These are phyloP conservation scores for Pachycephala philippinensis DNA, from an alignment of 2,113 vertebrate species.

Conservation along the genomic window DNA sequence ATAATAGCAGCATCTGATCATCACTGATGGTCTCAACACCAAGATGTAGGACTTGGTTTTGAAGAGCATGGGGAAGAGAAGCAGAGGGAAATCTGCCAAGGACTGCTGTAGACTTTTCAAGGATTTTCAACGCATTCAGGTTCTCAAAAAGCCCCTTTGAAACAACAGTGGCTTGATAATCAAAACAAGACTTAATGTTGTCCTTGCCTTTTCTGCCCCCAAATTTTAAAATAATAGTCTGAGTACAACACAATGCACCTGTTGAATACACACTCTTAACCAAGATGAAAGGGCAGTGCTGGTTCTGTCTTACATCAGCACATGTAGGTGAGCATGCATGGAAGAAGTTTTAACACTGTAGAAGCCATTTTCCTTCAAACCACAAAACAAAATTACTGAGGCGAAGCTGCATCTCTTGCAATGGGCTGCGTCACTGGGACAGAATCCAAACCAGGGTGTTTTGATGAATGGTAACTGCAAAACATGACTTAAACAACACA, in stretches of 20 bases:
- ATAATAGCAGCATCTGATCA: neutral
- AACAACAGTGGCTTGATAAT: neutral
- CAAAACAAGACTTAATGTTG: neutral
- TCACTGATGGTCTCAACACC: neutral
- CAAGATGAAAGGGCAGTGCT: neutral
- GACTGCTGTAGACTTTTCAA: neutral
- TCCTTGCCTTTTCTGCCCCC: neutral
- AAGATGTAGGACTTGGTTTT: neutral
- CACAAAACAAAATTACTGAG: neutral
- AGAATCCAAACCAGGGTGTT: neutral
- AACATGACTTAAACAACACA: neutral
- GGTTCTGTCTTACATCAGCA: neutral
- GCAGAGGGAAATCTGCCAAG: neutral
- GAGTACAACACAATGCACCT: neutral
- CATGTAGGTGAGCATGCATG: neutral
- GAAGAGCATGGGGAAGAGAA: neutral
- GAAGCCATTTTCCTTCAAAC: neutral
- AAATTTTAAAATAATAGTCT: neutral
- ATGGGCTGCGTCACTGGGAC: neutral
- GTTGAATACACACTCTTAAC: fast-evolving
- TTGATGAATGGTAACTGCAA: neutral
- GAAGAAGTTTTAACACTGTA: neutral
- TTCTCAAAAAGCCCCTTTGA: neutral
- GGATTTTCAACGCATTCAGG: neutral
- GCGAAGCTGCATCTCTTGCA: neutral